These are phyloP conservation scores for Petrophora chlorosata DNA, from an alignment of 2,888 invertebrate genomes.

Conservation along the genomic window DNA sequence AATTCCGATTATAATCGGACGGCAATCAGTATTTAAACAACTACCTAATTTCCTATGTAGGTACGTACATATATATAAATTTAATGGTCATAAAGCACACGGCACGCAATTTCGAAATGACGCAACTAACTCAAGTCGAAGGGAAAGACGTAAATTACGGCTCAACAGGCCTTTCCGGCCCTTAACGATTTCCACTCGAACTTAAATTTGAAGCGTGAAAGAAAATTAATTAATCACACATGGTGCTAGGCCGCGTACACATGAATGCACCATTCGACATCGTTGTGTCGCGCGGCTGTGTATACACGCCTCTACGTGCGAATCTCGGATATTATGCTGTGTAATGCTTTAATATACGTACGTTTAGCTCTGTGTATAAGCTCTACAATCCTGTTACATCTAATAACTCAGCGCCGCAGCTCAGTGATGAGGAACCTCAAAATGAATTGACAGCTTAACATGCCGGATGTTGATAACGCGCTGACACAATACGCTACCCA, in stretches of 20 bases:
- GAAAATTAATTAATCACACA: constrained; percentile 80
- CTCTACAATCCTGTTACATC: constrained; percentile 39
- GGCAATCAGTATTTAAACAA: constrained; percentile 72
- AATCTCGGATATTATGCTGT: constrained; percentile 28
- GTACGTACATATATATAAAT: constrained; percentile 64
- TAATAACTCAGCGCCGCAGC: constrained; percentile 36
- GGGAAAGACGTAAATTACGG: constrained; percentile 75
- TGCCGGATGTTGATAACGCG: constrained; percentile 17
- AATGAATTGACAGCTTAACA: constrained; percentile 31
- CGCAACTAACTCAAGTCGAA: constrained; percentile 69
- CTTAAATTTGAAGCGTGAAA: constrained; percentile 76
- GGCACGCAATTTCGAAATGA: constrained; percentile 77
- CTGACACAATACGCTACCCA: constrained; percentile 19
- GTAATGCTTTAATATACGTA: constrained; percentile 28
- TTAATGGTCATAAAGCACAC: constrained; percentile 69
- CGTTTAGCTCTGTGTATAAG: constrained; percentile 30
- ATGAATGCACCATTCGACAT: constrained; percentile 34
- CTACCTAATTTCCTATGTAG: constrained; percentile 77
- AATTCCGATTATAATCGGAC: constrained; percentile 63
- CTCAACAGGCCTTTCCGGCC: constrained; percentile 79
- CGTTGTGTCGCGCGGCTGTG: constrained; percentile 20
- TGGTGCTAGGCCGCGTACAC: constrained; percentile 47
- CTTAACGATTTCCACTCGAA: constrained; percentile 74
- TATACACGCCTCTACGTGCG: constrained; percentile 15
- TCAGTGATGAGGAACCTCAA: constrained; percentile 26